A percentile compares a stretch with the other conserved stretches of the same genome.
phyloP scores from a whole-genome alignment of 2,113 vertebrate species.

The Euleptes europaea region DNA sequence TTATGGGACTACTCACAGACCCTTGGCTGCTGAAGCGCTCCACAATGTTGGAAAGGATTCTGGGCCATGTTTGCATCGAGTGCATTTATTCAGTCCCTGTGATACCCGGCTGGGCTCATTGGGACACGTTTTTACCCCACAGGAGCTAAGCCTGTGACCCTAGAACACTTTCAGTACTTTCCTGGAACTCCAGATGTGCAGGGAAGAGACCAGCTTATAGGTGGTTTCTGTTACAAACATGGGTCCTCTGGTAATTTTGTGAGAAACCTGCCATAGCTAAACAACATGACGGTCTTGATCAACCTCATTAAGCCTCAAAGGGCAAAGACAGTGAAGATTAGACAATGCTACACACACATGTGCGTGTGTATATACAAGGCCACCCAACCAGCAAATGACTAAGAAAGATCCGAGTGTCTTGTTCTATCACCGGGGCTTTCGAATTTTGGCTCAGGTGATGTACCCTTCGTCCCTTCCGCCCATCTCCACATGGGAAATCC shows the following conservation, averaged over 20 bases:
- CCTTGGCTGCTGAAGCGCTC: neutral
- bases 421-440: neutral
- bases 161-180: neutral
- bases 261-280: no score
- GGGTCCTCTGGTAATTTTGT: no score
- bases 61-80: neutral
- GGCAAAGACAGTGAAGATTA: no score
- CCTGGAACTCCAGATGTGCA: neutral
- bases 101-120: neutral
- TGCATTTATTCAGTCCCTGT: neutral
- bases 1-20: neutral
- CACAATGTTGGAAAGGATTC: neutral
- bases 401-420: constrained; percentile 19
- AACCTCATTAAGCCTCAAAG: no score
- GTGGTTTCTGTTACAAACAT: no score
- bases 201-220: no score
- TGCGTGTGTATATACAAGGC: neutral
- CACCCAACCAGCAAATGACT: neutral
- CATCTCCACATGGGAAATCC: constrained; percentile 22
- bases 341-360: no score
- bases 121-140: neutral
- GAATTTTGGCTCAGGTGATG: constrained; percentile 8
- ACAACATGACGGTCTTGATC: no score
- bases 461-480: constrained; percentile 34
- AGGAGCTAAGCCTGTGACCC: neutral